phyloP scores from a whole-genome alignment of 2,888 invertebrate genomes.

The Noctua janthina region DNA sequence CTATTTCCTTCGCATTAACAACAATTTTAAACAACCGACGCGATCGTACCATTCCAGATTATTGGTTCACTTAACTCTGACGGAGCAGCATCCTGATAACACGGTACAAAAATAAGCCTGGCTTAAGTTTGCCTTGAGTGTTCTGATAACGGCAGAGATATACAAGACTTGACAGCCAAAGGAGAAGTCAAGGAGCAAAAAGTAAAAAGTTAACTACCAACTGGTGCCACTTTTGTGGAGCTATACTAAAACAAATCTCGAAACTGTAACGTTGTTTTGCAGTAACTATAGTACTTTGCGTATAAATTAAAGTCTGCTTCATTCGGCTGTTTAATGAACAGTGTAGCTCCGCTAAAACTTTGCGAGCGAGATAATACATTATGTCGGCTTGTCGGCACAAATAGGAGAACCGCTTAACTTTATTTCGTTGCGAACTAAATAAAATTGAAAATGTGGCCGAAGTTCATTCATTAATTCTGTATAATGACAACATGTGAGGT shows the following conservation, averaged over 20 bases:
- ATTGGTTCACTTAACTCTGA: slow-evolving; percentile 74
- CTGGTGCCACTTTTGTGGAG: slow-evolving; percentile 42
- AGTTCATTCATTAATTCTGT: slow-evolving; percentile 62
- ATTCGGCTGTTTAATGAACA: slow-evolving; percentile 76
- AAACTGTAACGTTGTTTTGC: slow-evolving; percentile 58
- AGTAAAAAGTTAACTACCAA: slow-evolving; percentile 40
- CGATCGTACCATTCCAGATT: slow-evolving; percentile 40
- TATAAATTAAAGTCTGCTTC: slow-evolving; percentile 74
- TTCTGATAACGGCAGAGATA: slow-evolving; percentile 66
- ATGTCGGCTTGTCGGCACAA: slow-evolving; percentile 73
- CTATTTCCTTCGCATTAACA: slow-evolving; percentile 18
- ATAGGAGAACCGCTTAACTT: slow-evolving; percentile 72
- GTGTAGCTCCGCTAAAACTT: slow-evolving; percentile 74
- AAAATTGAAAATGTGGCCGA: slow-evolving; percentile 60
- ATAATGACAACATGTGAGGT: slow-evolving; percentile 33
- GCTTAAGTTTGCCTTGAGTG: slow-evolving; percentile 72
- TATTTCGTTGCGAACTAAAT: slow-evolving; percentile 61
- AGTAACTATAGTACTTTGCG: slow-evolving; percentile 66
- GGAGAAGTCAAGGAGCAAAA: slow-evolving; percentile 45
- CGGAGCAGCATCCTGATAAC: slow-evolving; percentile 71
- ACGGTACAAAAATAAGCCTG: slow-evolving; percentile 73
- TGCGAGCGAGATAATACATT: slow-evolving; percentile 76
- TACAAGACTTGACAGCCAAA: slow-evolving; percentile 46
- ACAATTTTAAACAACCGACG: slow-evolving; percentile 32
- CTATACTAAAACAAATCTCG: slow-evolving; percentile 58